Evolutionary conservation across 2,797 vertebrate species (phyloP), one percentile per base, ranked within the genome.

Genomic region (Melanotaenia parkinsoni): DNA sequence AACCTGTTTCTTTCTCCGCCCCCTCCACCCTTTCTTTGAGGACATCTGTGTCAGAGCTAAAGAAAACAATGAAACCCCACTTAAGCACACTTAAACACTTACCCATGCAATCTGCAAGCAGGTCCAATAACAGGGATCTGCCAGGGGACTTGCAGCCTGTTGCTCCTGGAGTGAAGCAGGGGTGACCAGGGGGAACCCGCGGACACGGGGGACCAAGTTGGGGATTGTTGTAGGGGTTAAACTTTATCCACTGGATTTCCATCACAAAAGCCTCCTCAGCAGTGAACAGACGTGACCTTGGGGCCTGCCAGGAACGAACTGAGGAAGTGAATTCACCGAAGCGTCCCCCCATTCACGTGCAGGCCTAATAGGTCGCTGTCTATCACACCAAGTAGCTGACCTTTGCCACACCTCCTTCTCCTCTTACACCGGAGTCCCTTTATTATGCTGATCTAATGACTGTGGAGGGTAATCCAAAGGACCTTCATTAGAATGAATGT

Each of bases 361-460:
- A 69, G 83, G 84, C 76, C 93, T 86, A 76, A 78, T 78, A 85
- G 91, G 90, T 90, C 67, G 79, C 86, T 88, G 86, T 89, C 86
- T 65, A 82, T 89, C 88, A 89, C 80, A 54, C 69, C 38, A 40
- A 86, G 87, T 69, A 57, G 70, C 80, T 71, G 30, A 84, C 81
- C 83, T 76, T 59, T 26, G 12, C 60, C 58, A 67, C 79, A 66
- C 77, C 84, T 76, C 80, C 82, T 77, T 81, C 77, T 86, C 76
- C 77, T 76, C 80, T 76, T 58, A 69, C 85, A 74, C 79, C 6
- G 72, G n/a, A 72, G 72, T 83, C 76, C 70, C 71, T 92, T 94
- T 92, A 85, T 93, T 86, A 94, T 93, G 94, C 88, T 92, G 92
- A 94, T 93, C 88, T 90, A 89, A 93, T 86, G 90, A 86, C 83